Base-by-base conservation (phyloP, 1,140 invertebrate species). In the Antheraea pernyi region DNA sequence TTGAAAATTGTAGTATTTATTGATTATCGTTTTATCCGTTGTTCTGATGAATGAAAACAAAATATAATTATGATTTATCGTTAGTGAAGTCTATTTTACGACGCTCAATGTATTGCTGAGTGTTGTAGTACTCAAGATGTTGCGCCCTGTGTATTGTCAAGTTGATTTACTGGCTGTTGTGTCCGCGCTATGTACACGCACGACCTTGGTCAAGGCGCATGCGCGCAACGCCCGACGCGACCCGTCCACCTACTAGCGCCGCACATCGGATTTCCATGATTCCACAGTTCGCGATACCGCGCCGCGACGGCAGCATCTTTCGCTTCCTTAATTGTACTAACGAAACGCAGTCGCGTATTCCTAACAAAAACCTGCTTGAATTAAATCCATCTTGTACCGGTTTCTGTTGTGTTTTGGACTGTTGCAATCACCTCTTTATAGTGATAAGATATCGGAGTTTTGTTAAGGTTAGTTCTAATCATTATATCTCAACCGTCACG, bases 171-270 rank as follows among this genome's bases (percentile, higher is more conserved):
- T 42, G 46, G 5, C 16, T 5, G 46, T 53, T 53, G 9, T 16
- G 16, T 42, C 46, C 46, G 46, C 46, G 46, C 46, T 53, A 53
- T 53, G 46, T 13, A 53, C 72, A 75, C 71, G 73, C 67, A 76
- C 76, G 83, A 86, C 84, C 81, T 86, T 86, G 84, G 68, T 16
- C 62, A 66, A 73, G 37, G 76, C 80, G 80, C 79, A 82, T 78
- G 79, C 82, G 71, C 74, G 64, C 64, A n/a, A 39, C 37, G 16
- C 39, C 39, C 42, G 42, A 39, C 39, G 39, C 16, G n/a, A 42
- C 64, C 42, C 19, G 39, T 16, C 39, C 19, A 62, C 10, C 59
- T 53, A 36, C 59, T 53, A 36, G 69, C 63, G 72, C 63, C 75
- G 70, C 72, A 78, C 72, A 75, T 73, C 72, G 22, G 67, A 72